Conservation (phyloP, 2,113 vertebrate genomes). For the Engraulis encrasicolus region DNA sequence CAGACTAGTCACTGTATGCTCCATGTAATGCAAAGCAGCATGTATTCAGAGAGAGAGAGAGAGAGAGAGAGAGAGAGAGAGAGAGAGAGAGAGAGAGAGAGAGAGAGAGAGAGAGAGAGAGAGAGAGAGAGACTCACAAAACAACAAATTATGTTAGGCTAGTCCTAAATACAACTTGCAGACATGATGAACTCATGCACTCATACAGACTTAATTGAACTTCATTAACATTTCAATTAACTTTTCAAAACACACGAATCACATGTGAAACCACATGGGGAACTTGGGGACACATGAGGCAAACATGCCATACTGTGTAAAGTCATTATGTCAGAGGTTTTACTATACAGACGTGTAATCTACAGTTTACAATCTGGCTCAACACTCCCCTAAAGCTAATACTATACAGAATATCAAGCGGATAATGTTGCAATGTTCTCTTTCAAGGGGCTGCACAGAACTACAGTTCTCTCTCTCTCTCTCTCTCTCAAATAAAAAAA, state of each 20-base stretch:
- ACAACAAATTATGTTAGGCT: neutral
- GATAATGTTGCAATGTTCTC: neutral
- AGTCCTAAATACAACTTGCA: neutral
- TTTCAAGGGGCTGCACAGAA: neutral
- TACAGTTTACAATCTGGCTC: neutral
- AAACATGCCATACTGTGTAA: neutral
- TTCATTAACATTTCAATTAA: too few relatives aligned
- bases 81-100: too few relatives aligned
- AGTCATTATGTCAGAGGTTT: neutral
- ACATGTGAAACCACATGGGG: too few relatives aligned
- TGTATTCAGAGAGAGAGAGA: neutral
- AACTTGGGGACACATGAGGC: too few relatives aligned
- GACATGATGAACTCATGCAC: neutral
- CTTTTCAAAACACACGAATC: neutral
- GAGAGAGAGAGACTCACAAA: neutral
- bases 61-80: too few relatives aligned
- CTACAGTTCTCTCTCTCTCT: too few relatives aligned
- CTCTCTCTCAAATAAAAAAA: too few relatives aligned
- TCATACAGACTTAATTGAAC: neutral
- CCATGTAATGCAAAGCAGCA: neutral
- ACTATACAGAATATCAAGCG: neutral
- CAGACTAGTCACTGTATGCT: neutral
- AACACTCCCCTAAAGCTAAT: neutral
- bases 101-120: too few relatives aligned
- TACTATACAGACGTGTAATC: neutral